Evolutionary conservation across 2,888 invertebrate genomes (phyloP).

Genomic region (Ophion obscuratus): DNA sequence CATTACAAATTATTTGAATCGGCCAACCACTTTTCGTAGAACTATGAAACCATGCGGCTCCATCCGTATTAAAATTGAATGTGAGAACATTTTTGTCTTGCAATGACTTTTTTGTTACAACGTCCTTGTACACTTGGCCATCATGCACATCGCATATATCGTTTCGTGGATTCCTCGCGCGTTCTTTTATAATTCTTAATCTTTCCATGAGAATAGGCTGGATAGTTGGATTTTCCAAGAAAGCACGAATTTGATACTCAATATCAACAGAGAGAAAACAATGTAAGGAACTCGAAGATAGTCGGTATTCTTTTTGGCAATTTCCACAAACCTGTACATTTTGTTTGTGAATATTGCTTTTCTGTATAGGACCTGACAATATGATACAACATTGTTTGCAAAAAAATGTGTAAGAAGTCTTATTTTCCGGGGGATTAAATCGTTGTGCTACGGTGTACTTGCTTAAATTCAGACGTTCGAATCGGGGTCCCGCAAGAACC

Average conservation of each 20-base stretch:
- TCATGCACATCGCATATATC: conserved; percentile 48
- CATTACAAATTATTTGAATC: conserved; percentile 41
- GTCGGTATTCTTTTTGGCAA: conserved; percentile 29
- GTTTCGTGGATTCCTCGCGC: conserved; percentile 3
- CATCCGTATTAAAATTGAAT: conserved; percentile 54
- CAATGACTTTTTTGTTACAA: conserved; percentile 21
- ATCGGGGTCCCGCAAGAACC: conserved; percentile 45
- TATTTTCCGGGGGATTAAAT: conserved; percentile 47
- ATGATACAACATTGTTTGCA: conserved; percentile 31
- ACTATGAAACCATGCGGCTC: conserved; percentile 45
- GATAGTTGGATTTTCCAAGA: conserved; percentile 38
- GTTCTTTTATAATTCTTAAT: conserved; percentile 23
- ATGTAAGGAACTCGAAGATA: conserved; percentile 16
- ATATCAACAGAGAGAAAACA: conserved; percentile 47
- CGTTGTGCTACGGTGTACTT: conserved; percentile 40
- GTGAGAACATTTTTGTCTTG: conserved; percentile 31
- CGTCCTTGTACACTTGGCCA: conserved; percentile 28
- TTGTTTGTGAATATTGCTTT: conserved; percentile 16
- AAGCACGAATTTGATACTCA: conserved; percentile 48
- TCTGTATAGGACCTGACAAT: conserved; percentile 27
- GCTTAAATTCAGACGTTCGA: conserved; percentile 41
- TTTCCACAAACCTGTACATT: conserved; percentile 13
- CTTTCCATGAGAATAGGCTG: conserved; percentile 30
- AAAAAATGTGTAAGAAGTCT: conserved; percentile 33
- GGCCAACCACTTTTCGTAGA: conserved; percentile 48